phyloP scores from a whole-genome alignment of 2,888 invertebrate genomes.

The Eledone cirrhosa region DNA sequence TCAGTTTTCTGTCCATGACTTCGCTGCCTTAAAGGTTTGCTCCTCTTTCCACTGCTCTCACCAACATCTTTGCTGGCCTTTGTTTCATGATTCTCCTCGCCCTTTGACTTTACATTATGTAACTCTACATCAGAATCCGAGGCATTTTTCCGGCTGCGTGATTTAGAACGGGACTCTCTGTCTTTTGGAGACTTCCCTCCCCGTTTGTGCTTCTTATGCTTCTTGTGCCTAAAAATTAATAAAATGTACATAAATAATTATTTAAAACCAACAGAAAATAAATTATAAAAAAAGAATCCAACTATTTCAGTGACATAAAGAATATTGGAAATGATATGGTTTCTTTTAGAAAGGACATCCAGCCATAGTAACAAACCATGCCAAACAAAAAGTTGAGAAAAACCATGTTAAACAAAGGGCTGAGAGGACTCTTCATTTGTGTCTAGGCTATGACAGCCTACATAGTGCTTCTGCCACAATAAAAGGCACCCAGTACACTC shows the following conservation, averaged over 20 bases:
- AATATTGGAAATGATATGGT: not conserved
- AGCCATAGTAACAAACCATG: too few species aligned
- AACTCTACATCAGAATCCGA: conserved; percentile 45
- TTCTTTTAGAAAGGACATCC: not conserved
- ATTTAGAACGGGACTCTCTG: conserved; percentile 1
- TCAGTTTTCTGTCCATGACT: conserved; percentile 7
- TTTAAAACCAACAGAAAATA: not conserved
- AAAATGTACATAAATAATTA: not conserved
- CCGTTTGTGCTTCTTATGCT: conserved; percentile 42
- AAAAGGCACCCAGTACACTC: too few species aligned
- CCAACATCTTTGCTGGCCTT: conserved; percentile 27
- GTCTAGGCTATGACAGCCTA: too few species aligned
- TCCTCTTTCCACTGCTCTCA: conserved; percentile 7
- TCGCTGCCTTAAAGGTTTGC: conserved; percentile 13
- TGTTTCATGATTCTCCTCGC: conserved; percentile 19
- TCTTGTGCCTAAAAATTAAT: conserved; percentile 36
- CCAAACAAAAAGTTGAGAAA: not conserved
- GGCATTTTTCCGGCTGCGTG: conserved; percentile 16
- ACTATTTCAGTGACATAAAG: not conserved
- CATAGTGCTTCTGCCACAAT: too few species aligned
- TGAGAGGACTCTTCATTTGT: too few species aligned
- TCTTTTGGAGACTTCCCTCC: conserved; percentile 7
- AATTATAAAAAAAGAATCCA: not conserved
- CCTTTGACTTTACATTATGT: not conserved
- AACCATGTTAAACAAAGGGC: not conserved